Conservation (phyloP, 2,888 invertebrate species). For the Rhamnusium bicolor region DNA sequence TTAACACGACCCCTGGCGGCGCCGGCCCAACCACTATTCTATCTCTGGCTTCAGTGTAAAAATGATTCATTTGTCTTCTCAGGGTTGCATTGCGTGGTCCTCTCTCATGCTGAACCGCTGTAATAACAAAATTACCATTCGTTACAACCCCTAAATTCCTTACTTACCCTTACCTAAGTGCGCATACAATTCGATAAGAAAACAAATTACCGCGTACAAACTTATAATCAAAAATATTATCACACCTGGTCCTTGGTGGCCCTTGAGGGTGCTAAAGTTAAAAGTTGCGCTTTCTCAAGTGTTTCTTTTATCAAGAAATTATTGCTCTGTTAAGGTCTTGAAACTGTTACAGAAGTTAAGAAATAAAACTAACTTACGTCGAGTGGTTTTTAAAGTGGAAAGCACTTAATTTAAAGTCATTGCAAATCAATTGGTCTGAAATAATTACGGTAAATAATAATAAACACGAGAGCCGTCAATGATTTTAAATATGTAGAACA, state of each 20-base stretch:
- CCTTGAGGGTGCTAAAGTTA: constrained; percentile 33
- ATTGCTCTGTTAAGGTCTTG: constrained; percentile 4
- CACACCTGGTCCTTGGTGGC: constrained; percentile 52
- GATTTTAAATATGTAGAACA: neutral
- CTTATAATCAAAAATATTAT: constrained; percentile 50
- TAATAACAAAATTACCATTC: constrained; percentile 64
- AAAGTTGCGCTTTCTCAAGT: constrained; percentile 29
- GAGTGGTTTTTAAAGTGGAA: constrained; percentile 9
- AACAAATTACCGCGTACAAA: constrained; percentile 46
- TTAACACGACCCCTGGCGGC: constrained; percentile 68
- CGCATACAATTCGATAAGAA: constrained; percentile 27
- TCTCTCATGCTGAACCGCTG: constrained; percentile 98
- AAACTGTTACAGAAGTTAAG: constrained; percentile 30
- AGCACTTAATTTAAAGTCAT: constrained; percentile 29
- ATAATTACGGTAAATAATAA: constrained; percentile 36
- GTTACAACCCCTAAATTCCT: constrained; percentile 21
- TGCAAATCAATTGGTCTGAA: constrained; percentile 28
- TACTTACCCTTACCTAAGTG: constrained; percentile 4
- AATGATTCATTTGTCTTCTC: constrained; percentile 91
- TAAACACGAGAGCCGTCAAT: constrained; percentile 11
- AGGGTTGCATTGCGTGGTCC: constrained; percentile 97
- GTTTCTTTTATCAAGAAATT: constrained; percentile 1
- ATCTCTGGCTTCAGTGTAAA: constrained; percentile 78
- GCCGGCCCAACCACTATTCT: constrained; percentile 60
- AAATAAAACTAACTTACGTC: neutral